phyloP scores from a whole-genome alignment of 2,113 vertebrate species.

The Lucifuga dentata region DNA sequence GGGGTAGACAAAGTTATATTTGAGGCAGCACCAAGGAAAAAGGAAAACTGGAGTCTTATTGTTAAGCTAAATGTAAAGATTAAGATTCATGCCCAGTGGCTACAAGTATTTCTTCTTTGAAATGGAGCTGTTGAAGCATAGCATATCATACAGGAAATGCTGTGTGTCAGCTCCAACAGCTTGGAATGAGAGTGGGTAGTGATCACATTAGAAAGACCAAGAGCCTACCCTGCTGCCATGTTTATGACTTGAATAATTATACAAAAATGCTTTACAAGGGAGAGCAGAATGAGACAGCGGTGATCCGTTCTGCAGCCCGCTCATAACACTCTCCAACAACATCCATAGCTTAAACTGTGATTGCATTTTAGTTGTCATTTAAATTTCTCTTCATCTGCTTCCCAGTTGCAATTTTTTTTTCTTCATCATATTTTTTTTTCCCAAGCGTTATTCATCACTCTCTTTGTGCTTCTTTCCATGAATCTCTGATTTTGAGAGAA shows the following conservation, averaged over 20 bases:
- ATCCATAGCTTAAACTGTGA: slow-evolving; percentile 46
- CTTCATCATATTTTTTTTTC: slow-evolving; percentile 57
- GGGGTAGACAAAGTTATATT: slow-evolving; percentile 48
- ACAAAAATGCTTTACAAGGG: slow-evolving; percentile 49
- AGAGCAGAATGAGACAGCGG: slow-evolving; percentile 16
- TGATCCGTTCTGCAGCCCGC: slow-evolving; percentile 45
- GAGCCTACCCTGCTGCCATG: slow-evolving; percentile 53
- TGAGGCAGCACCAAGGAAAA: slow-evolving; percentile 27
- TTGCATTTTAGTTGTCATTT: slow-evolving; percentile 45
- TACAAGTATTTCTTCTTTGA: slow-evolving; percentile 49
- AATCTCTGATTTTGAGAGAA: slow-evolving; percentile 76
- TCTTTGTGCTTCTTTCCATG: slow-evolving; percentile 64
- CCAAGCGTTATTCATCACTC: slow-evolving; percentile 43
- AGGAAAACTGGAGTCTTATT: slow-evolving; percentile 3
- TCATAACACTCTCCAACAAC: slow-evolving; percentile 32
- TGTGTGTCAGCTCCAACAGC: slow-evolving; percentile 51
- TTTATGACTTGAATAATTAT: slow-evolving; percentile 72
- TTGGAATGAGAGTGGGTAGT: slow-evolving; percentile 39
- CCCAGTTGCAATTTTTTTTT: slow-evolving; percentile 68
- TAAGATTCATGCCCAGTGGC: slow-evolving; percentile 57
- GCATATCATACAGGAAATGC: slow-evolving; percentile 68
- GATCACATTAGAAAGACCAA: slow-evolving; percentile 49
- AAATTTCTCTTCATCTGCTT: slow-evolving; percentile 65
- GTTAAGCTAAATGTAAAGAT: slow-evolving; percentile 66
- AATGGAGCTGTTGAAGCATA: slow-evolving; percentile 46